Base-by-base conservation (phyloP, 2,797 vertebrate genomes). In the Sebastes minor region DNA sequence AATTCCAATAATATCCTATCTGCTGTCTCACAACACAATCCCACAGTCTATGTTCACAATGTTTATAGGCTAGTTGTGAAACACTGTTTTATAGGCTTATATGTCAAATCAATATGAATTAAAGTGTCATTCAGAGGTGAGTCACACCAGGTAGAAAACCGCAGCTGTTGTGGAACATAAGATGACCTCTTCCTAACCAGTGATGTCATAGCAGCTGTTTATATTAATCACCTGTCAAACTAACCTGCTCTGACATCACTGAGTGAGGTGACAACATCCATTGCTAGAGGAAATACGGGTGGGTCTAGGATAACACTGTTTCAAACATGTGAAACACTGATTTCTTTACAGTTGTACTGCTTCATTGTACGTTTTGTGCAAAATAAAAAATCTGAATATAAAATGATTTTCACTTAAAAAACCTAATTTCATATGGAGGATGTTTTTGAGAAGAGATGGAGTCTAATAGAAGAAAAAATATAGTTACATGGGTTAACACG, bases 181-280 rank as follows among this genome's bases (percentile, higher is more conserved):
- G 42, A 61, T 88, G 82, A 89, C 57, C 63, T 87, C 81, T 85
- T 64, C 59, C 35, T 30, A 0, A 38, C 27, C 14, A 52, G 12
- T 89, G 84, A 86, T 5, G 60, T 83, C 80, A 91, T 46, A 10
- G n/a, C n/a, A 30, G 27, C 7, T 27, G 25, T 9, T 63, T 33
- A 9, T 33, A 0, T 8, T 22, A 23, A 25, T 65, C 18, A 64
- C 14, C 56, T 63, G 46, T n/a, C 56, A 18, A 30, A 49, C 27
- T 32, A 2, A 2, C 12, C 8, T 32, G 57, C 2, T 27, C 9
- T 82, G 77, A 68, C 71, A 4, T 86, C 80, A 78, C 22, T 4
- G 18, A 5, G 2, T 1, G 42, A 13, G 2, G 7, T 10, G 23
- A 27, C 38, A n/a, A 65, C 4, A 22, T n/a, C 33, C 8, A 11